These are phyloP conservation scores for Aegithalos caudatus DNA, from an alignment of 2,113 vertebrate genomes.

Conservation along the genomic window DNA sequence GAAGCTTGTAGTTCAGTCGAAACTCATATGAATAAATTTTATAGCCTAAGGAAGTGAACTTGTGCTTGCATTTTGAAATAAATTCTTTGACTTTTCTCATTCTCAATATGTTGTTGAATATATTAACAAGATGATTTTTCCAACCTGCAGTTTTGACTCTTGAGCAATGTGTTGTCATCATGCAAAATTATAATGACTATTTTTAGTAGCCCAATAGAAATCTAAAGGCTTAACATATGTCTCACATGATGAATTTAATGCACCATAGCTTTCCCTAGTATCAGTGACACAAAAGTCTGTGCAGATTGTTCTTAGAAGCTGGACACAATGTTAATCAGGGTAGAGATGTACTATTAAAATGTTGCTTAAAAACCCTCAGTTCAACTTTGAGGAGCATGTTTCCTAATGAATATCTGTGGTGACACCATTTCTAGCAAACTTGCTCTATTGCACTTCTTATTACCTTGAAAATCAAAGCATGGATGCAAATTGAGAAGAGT, in stretches of 20 bases:
- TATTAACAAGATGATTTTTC: not conserved
- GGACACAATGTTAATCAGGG: not conserved
- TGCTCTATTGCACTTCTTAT: not conserved
- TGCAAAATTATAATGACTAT: not conserved
- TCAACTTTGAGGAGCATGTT: not conserved
- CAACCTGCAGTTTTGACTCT: not conserved
- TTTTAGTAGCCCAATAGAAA: not conserved
- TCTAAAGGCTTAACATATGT: not conserved
- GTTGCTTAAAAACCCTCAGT: not conserved
- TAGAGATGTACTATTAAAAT: not conserved
- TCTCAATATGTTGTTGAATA: not conserved
- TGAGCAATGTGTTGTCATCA: not conserved
- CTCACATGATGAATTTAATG: not conserved
- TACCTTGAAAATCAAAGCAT: not conserved
- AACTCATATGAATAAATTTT: not conserved
- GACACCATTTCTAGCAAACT: not conserved
- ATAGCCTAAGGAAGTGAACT: not conserved
- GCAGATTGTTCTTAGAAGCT: not conserved
- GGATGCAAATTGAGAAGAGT: not conserved
- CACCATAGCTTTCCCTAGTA: not conserved
- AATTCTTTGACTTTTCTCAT: not conserved
- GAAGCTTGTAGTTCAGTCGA: not conserved
- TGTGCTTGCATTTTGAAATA: not conserved
- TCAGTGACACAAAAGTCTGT: not conserved
- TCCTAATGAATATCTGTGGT: not conserved